These are phyloP conservation scores for Drosophila willistoni DNA, from an alignment of 1,140 invertebrate genomes.

Conservation along the genomic window DNA sequence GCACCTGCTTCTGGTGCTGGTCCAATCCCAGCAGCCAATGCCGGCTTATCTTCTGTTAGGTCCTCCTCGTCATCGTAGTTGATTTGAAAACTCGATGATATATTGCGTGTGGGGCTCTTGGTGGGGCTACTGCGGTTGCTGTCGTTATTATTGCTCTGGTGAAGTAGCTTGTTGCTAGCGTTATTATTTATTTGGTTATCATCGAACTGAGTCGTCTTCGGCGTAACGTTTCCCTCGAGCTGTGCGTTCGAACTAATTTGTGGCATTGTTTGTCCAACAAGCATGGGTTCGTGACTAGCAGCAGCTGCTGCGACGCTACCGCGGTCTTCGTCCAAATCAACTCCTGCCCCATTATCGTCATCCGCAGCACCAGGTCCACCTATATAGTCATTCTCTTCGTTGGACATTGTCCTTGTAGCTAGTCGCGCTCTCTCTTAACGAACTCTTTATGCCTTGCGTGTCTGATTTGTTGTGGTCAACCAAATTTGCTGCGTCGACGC, in stretches of 20 bases:
- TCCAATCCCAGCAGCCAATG: conserved; percentile 34
- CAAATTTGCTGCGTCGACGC: conserved; percentile 65
- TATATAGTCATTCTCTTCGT: conserved; percentile 73
- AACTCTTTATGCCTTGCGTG: conserved; percentile 57
- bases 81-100: conserved; percentile 64
- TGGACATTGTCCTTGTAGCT: conserved; percentile 57
- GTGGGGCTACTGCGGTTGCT: conserved; percentile 61
- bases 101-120: conserved; percentile 55
- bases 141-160: conserved; percentile 36
- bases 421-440: conserved; percentile 51
- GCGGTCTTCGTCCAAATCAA: conserved; percentile 40
- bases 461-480: conserved; percentile 71
- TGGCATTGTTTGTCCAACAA: conserved; percentile 78
- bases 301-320: conserved; percentile 54
- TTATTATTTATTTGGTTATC: conserved; percentile 65
- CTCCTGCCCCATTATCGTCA: conserved; percentile 45
- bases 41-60: conserved; percentile 47
- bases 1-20: conserved; percentile 26
- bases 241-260: conserved; percentile 82
- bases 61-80: conserved; percentile 68
- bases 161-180: conserved; percentile 31
- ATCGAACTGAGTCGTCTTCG: conserved; percentile 68
- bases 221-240: conserved; percentile 82
- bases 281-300: conserved; percentile 68
- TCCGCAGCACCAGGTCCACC: conserved; percentile 45